Base-by-base conservation (phyloP, 2,797 vertebrate species). In the Arctocebus calabarensis region DNA sequence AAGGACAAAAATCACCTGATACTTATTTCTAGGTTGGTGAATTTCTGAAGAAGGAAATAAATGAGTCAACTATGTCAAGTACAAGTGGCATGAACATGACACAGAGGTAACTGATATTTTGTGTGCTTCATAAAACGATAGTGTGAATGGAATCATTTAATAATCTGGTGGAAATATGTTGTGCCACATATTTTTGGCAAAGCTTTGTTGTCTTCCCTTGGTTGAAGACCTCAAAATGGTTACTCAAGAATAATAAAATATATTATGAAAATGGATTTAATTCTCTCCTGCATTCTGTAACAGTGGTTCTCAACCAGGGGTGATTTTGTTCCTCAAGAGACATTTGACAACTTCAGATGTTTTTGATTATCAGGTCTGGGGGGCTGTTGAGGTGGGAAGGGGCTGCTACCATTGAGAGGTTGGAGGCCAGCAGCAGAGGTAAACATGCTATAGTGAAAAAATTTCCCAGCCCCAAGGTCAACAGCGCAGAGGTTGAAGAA, bases 11-110 rank as follows among this genome's bases (percentile, higher is more conserved):
- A 88, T 45, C 0, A 2, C 89, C 61, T 92, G 59, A n/a, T 14
- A n/a, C 78, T 96, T 37, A 64, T 77, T 79, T 96, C 70, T 87
- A 86, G 68, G 64, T 43, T 75, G 86, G 6, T 90, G 82, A 34
- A 40, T 88, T 96, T 97, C 91, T 97, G 57, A 78, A 90, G 94
- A 92, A 96, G 96, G 97, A 97, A 96, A 77, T 94, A 25, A 79
- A 43, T 78, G 74, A 94, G 92, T 92, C 94, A 96, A 78, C 83
- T 37, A 48, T 94, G 86, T 91, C 85, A 34, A 89, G 55, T 34
- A 0, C 25, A 64, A 86, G 27, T 7, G 14, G 61, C 68, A 27
- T 66, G 55, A 22, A 66, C 59, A 1, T 22, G 91, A 84, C 79
- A 40, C 45, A 45, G 11, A 88, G 59, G 37, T 78, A 78, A 81